Evolutionary conservation across 2,113 vertebrate genomes (phyloP).

Genomic region (Rattus rattus): DNA sequence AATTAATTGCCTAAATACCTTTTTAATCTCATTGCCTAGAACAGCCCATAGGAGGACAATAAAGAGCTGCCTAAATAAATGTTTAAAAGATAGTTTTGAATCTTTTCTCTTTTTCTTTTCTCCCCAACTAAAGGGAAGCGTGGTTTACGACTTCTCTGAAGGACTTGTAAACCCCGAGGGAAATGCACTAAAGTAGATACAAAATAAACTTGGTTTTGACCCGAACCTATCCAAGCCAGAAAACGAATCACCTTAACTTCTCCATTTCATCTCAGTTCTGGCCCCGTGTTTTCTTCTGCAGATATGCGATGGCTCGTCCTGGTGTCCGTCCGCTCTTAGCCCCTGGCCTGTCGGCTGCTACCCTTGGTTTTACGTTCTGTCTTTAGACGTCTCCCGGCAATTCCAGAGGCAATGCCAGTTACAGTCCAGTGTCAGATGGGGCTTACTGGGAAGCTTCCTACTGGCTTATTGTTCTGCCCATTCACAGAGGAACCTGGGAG

Average conservation of each 20-base stretch:
- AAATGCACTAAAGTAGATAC: constrained; percentile 39
- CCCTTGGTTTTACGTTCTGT: not conserved
- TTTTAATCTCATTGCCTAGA: constrained; percentile 73
- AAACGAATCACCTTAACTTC: not conserved
- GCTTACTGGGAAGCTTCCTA: constrained; percentile 11
- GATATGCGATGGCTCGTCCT: not conserved
- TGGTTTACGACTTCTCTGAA: constrained; percentile 75
- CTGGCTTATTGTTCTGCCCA: not conserved
- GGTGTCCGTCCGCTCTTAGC: not conserved
- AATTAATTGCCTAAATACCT: constrained; percentile 80
- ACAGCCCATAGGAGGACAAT: constrained; percentile 69
- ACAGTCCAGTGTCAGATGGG: not conserved
- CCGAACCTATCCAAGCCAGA: constrained; percentile 56
- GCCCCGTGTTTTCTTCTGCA: not conserved
- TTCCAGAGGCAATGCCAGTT: not conserved
- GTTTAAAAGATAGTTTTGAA: constrained; percentile 63
- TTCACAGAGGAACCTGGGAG: not conserved
- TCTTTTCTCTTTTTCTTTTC: not conserved
- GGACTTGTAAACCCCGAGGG: constrained; percentile 51
- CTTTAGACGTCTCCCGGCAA: constrained; percentile 16
- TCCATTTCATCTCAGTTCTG: not conserved
- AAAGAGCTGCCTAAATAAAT: constrained; percentile 72
- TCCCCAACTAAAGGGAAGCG: constrained; percentile 50
- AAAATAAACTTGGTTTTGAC: constrained; percentile 49
- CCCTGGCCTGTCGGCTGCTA: not conserved